These are phyloP conservation scores for Pachydiplax longipennis DNA, from an alignment of 2,888 invertebrate species.

Conservation along the genomic window DNA sequence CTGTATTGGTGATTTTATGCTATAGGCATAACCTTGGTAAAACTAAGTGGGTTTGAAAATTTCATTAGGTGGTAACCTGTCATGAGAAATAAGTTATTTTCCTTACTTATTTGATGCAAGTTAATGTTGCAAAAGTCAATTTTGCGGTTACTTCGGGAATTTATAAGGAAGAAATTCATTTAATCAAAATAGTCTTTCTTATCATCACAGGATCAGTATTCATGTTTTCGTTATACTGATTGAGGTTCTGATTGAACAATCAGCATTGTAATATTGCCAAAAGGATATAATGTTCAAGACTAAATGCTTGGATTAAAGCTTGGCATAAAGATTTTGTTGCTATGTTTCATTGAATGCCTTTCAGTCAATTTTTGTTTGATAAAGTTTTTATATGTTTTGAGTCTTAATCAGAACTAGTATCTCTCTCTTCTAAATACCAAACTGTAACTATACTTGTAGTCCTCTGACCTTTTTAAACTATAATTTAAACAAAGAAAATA, in stretches of 20 bases:
- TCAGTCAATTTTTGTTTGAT: not conserved
- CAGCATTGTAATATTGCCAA: not conserved
- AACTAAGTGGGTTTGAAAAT: not conserved
- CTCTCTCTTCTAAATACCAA: not conserved
- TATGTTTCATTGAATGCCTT: constrained; percentile 43
- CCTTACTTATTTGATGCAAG: not conserved
- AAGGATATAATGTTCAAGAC: not conserved
- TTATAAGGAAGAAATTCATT: constrained; percentile 1
- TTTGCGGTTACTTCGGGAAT: not conserved
- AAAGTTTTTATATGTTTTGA: too few relatives aligned
- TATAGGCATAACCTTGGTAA: not conserved
- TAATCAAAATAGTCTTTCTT: not conserved
- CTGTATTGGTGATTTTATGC: not conserved
- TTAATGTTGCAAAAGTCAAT: not conserved
- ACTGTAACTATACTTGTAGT: not conserved
- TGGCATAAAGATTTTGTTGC: not conserved
- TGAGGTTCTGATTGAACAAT: not conserved
- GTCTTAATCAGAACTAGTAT: too few relatives aligned
- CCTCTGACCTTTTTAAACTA: not conserved
- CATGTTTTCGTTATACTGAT: not conserved
- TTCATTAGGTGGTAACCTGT: not conserved
- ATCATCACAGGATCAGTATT: not conserved
- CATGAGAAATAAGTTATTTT: not conserved
- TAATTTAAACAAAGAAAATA: not conserved
- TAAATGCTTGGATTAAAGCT: not conserved